phyloP scores from a whole-genome alignment of 2,113 vertebrate species.

The Bos indicus region DNA sequence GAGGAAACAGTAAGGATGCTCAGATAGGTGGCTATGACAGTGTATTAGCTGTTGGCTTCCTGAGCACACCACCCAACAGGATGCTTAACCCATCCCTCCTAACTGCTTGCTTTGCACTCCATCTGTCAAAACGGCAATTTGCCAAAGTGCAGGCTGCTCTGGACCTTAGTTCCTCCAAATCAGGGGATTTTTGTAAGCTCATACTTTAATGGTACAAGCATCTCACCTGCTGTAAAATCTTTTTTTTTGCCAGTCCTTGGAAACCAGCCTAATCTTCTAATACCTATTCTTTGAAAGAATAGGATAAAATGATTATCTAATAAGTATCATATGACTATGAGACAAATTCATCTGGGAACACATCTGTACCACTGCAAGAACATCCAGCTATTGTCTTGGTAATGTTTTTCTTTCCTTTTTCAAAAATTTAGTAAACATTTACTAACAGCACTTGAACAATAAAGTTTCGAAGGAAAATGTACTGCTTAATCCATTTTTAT shows the following conservation, averaged over 20 bases:
- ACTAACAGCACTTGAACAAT: not conserved
- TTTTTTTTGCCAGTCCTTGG: not conserved
- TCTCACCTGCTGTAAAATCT: not conserved
- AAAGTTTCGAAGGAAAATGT: not conserved
- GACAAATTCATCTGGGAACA: not conserved
- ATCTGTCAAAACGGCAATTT: constrained; percentile 64
- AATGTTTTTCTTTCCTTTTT: not conserved
- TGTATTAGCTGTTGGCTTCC: constrained; percentile 30
- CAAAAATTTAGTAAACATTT: not conserved
- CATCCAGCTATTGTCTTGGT: not conserved
- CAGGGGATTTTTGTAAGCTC: not conserved
- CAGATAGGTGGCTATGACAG: not conserved
- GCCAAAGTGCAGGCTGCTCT: constrained; percentile 55
- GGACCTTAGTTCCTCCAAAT: not conserved
- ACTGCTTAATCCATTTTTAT: not conserved
- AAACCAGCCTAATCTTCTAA: not conserved
- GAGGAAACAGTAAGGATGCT: not conserved
- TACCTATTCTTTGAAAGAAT: not conserved
- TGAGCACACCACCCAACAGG: not conserved
- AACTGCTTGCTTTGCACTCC: constrained; percentile 59
- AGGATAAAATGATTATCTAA: not conserved
- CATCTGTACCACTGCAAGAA: no score
- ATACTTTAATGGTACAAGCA: not conserved
- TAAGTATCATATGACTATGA: not conserved
- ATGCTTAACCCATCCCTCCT: not conserved